phyloP scores from a whole-genome alignment of 2,888 invertebrate genomes.

The Sympetrum striolatum region DNA sequence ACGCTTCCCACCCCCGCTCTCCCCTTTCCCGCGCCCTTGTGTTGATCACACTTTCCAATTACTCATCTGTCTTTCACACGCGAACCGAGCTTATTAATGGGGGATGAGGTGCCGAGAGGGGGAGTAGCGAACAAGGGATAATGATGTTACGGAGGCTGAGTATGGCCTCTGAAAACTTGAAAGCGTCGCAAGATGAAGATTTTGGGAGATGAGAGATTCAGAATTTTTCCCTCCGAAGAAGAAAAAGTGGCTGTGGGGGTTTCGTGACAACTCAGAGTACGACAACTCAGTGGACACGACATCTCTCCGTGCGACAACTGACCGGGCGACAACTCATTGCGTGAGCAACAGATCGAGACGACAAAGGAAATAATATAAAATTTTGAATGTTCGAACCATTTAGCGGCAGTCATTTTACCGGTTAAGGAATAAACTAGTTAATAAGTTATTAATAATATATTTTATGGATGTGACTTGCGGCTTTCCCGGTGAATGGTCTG shows the following conservation, averaged over 20 bases:
- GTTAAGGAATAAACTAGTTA: no score
- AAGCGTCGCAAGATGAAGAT: background rate
- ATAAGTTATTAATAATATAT: no score
- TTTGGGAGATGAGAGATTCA: background rate
- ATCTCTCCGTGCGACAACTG: no score
- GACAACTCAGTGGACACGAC: no score
- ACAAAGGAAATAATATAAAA: no score
- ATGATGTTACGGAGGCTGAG: background rate
- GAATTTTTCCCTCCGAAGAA: background rate
- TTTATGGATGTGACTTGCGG: no score
- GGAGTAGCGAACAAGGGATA: background rate
- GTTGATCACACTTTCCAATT: slow-evolving; percentile 38
- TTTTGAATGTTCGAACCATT: no score
- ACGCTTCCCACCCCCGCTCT: background rate
- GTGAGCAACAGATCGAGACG: no score
- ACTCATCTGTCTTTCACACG: slow-evolving; percentile 28
- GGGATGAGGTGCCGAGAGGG: background rate
- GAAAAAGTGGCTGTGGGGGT: background rate
- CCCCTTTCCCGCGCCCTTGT: background rate
- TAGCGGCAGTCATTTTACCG: no score
- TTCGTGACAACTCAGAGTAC: no score
- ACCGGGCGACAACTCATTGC: no score
- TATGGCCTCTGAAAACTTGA: background rate
- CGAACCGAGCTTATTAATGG: slow-evolving; percentile 27
- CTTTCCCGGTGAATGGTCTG: no score